These are phyloP conservation scores for Gasterosteus aculeatus DNA, from an alignment of 2,113 vertebrate species.

Conservation along the genomic window DNA sequence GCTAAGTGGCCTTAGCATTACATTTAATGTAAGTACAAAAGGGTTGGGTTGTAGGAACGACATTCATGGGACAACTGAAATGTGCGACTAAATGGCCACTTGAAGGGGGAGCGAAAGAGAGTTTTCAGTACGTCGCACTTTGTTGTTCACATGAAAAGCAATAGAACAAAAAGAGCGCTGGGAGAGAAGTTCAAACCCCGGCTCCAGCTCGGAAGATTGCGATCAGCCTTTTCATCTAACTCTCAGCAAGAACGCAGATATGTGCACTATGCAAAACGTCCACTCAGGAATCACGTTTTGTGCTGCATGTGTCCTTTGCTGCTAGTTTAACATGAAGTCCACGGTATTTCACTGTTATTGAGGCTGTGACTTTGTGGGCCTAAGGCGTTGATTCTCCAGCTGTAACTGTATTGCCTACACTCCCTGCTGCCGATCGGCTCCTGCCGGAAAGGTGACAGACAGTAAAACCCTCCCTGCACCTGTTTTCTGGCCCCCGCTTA, in stretches of 20 bases:
- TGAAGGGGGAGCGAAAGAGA: background rate
- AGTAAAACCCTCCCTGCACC: conserved; percentile 74
- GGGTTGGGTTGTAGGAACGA: background rate
- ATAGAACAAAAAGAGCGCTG: background rate
- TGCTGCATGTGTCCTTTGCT: background rate
- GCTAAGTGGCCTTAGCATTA: background rate
- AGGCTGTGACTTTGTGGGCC: conserved; percentile 23
- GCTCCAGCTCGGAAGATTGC: background rate
- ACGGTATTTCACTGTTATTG: conserved; percentile 5
- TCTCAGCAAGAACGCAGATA: background rate
- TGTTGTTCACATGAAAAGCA: background rate
- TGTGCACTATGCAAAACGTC: background rate
- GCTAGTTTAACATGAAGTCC: background rate
- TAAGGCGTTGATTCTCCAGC: background rate
- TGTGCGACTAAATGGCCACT: background rate
- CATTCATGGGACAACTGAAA: background rate
- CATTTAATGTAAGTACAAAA: background rate
- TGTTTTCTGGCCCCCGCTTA: conserved; percentile 74
- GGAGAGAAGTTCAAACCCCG: background rate
- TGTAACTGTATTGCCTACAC: conserved; percentile 10
- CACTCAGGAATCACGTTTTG: background rate
- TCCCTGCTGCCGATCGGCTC: conserved; percentile 46
- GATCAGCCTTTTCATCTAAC: background rate
- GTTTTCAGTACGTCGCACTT: no score
- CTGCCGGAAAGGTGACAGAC: conserved; percentile 64